These are phyloP conservation scores for Pelecanus crispus DNA, from an alignment of 2,113 vertebrate species.

Conservation along the genomic window DNA sequence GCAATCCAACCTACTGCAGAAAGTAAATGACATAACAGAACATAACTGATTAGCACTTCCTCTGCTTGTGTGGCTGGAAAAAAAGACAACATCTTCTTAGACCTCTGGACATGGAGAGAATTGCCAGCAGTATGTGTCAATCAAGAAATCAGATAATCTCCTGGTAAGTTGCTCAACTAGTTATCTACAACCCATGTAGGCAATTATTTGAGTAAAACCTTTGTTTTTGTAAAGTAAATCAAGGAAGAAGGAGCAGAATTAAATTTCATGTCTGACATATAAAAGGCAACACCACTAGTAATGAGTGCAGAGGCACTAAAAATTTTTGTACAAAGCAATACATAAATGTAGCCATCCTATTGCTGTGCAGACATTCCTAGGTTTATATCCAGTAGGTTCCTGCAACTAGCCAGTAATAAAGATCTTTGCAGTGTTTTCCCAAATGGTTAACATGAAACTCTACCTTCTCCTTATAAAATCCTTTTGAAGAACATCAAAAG, in stretches of 20 bases:
- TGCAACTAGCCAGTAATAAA: background rate
- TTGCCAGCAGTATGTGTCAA: background rate
- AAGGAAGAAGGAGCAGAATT: background rate
- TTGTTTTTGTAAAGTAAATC: background rate
- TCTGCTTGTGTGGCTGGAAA: background rate
- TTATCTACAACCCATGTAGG: background rate
- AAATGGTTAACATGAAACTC: slow-evolving; percentile 12
- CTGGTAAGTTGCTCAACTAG: background rate
- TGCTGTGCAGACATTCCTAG: background rate
- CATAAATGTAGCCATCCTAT: background rate
- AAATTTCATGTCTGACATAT: background rate
- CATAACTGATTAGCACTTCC: background rate
- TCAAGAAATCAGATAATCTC: background rate
- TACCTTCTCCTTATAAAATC: slow-evolving; percentile 21
- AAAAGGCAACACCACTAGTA: background rate
- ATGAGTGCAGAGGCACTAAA: background rate
- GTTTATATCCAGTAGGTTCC: background rate
- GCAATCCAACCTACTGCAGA: background rate
- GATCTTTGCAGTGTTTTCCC: background rate
- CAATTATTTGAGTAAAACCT: background rate
- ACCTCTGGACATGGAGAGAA: background rate
- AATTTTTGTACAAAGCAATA: background rate
- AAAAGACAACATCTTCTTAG: background rate
- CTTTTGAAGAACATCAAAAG: slow-evolving; percentile 25
- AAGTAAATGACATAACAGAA: background rate